Evolutionary conservation across 2,888 invertebrate species (phyloP), one percentile per base, ranked within the genome.

Genomic region (Eilema griseolum): DNA sequence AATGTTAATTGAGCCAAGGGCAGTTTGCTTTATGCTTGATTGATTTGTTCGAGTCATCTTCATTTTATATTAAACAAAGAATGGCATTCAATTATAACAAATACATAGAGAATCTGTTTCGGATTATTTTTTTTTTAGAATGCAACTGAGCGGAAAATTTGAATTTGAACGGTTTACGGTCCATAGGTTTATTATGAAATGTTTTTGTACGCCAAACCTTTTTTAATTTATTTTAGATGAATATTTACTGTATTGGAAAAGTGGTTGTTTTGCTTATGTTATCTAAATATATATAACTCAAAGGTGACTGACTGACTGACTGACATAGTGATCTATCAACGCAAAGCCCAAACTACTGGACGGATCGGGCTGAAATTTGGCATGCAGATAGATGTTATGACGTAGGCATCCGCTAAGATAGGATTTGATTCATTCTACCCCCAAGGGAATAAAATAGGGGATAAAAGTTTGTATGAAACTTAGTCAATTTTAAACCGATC

Each of bases 21-120:
- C 83, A 78, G 78, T 76, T 80, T 83, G 80, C 86, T 85, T 86
- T 84, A 85, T 83, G 83, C 80, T 74, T 80, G 80, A 89, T 87
- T 81, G 84, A 79, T 79, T 76, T 82, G 79, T 82, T 83, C 78
- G 83, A 84, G 79, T 82, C 79, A 73, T 80, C 78, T 80, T 84
- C 77, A 77, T 80, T 82, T 80, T 81, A 69, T 78, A 74, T 78
- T 65, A 73, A 59, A 72, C 37, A 78, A 75, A 71, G 77, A 74
- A 83, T 81, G 72, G 63, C 69, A 67, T 31, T 67, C 68, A 74
- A 65, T 74, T 57, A 37, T 66, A 24, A 77, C 75, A 77, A 76
- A 75, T 69, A 57, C 64, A 52, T 71, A 69, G 46, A 57, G 26
- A 69, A 60, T 80, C 37, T 66, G 63, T 68, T 74, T 67, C 70